phyloP scores from a whole-genome alignment of 2,113 vertebrate species.

The Argyrosomus japonicus region DNA sequence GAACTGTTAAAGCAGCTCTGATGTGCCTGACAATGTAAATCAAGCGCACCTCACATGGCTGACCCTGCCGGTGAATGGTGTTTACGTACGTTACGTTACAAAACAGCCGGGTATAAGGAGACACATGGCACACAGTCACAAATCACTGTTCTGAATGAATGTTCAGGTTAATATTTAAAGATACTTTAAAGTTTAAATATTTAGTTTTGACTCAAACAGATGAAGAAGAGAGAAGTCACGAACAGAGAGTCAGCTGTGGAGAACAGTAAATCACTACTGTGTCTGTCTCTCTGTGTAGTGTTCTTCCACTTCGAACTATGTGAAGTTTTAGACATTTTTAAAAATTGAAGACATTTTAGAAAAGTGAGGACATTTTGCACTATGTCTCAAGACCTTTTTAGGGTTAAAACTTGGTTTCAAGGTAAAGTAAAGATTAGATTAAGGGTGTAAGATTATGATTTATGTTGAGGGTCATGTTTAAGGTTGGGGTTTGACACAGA shows the following conservation, averaged over 20 bases:
- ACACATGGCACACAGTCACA: not conserved
- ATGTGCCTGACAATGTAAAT: constrained; percentile 43
- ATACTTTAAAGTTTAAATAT: constrained; percentile 30
- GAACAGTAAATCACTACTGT: not conserved
- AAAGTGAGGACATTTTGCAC: too few relatives aligned
- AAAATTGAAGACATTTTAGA: not conserved
- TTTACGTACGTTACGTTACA: constrained; percentile 24
- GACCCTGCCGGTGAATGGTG: constrained; percentile 25
- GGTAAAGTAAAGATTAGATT: too few relatives aligned
- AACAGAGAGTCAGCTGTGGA: not conserved
- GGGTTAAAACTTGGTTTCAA: too few relatives aligned
- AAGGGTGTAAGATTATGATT: too few relatives aligned
- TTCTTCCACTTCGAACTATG: not conserved
- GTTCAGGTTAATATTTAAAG: constrained; percentile 13
- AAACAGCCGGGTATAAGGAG: constrained; percentile 16
- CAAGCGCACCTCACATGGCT: constrained; percentile 25
- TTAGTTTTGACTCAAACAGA: not conserved
- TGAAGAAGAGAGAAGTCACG: not conserved
- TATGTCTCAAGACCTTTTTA: too few relatives aligned
- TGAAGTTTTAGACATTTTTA: not conserved
- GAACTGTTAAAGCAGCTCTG: constrained; percentile 36
- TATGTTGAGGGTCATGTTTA: too few relatives aligned
- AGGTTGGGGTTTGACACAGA: too few relatives aligned
- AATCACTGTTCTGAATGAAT: constrained; percentile 34
- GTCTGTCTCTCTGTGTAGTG: not conserved